These are phyloP conservation scores for Orius laevigatus DNA, from an alignment of 1,140 invertebrate species.

Conservation along the genomic window DNA sequence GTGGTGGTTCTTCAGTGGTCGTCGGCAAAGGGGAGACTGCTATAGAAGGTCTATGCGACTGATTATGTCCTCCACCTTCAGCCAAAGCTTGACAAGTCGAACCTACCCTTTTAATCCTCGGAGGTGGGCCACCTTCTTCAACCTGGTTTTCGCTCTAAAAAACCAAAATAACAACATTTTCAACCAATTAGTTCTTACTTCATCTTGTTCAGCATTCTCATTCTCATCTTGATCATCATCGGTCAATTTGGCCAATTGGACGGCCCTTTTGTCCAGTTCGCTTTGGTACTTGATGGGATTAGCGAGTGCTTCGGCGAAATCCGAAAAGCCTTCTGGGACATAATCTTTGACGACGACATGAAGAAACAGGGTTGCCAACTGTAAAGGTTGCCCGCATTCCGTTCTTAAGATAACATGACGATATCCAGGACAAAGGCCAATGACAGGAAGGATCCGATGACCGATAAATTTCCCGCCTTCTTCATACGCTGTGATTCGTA, in stretches of 20 bases:
- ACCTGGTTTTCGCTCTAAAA: not conserved
- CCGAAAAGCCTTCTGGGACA: conserved; percentile 84
- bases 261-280: conserved; percentile 76
- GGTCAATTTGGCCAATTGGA: conserved; percentile 78
- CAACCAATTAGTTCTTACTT: not conserved
- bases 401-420: conserved; percentile 72
- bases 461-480: conserved; percentile 88
- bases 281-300: conserved; percentile 96
- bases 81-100: conserved; percentile 8
- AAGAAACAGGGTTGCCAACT: conserved; percentile 77
- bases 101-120: conserved; percentile 15
- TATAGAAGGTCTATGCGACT: conserved; percentile 6
- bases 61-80: not conserved
- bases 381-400: conserved; percentile 87
- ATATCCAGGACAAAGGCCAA: conserved; percentile 89
- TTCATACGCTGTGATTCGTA: conserved; percentile 92
- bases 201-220: too few species aligned
- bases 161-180: not conserved
- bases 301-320: conserved; percentile 89
- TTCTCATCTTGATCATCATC: conserved; percentile 27
- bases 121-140: conserved; percentile 12
- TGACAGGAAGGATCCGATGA: conserved; percentile 87
- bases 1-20: not conserved
- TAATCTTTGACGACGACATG: conserved; percentile 92
- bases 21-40: not conserved